Evolutionary conservation across 2,113 vertebrate species (phyloP).

Genomic region (Dicrurus megarhynchus): DNA sequence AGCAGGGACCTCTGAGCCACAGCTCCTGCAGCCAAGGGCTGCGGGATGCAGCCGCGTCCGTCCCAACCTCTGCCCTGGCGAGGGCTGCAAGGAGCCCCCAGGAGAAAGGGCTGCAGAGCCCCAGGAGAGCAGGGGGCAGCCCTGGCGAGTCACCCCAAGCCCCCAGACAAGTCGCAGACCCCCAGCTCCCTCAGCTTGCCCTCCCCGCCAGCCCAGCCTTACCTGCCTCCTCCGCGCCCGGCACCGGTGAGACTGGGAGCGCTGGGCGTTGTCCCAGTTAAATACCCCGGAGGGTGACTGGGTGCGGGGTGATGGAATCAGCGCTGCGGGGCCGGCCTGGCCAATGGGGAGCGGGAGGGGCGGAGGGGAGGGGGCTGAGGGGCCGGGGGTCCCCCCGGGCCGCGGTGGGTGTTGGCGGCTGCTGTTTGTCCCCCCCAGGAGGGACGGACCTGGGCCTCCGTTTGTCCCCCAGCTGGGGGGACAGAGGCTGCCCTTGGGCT

Average conservation of each 20-base stretch:
- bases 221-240: background rate
- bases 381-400: background rate
- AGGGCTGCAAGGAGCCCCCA: background rate
- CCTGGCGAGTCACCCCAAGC: rapidly evolving
- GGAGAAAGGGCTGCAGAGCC: no score
- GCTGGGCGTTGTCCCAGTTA: rapidly evolving
- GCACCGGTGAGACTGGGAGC: rapidly evolving
- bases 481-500: background rate
- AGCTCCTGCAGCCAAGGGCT: background rate
- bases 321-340: background rate
- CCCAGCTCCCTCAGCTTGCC: rapidly evolving
- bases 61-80: rapidly evolving
- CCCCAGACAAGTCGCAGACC: rapidly evolving
- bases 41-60: rapidly evolving
- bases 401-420: rapidly evolving
- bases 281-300: background rate
- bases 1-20: rapidly evolving
- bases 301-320: background rate
- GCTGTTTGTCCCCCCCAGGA: background rate
- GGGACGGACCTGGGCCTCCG: rapidly evolving
- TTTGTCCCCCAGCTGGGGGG: background rate
- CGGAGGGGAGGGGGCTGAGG: background rate
- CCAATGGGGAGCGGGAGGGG: background rate
- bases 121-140: no score
- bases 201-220: background rate